Evolutionary conservation across 2,797 vertebrate genomes (phyloP).

Genomic region (Coluber constrictor): DNA sequence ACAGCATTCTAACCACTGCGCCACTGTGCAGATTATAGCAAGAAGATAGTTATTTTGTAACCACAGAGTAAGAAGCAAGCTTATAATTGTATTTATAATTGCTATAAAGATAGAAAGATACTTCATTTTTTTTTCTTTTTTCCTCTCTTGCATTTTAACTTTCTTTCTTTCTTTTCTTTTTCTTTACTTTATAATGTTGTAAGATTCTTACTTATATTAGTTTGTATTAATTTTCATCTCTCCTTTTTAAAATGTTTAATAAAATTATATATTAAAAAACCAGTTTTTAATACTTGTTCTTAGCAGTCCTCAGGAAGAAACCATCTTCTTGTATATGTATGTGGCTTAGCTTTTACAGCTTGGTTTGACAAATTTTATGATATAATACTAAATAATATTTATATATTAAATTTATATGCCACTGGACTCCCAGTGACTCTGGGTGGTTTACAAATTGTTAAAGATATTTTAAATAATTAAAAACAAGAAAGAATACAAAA

Average conservation of each 20-base stretch:
- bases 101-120: neutral
- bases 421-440: neutral
- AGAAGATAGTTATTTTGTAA: neutral
- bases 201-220: neutral
- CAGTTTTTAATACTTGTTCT: neutral
- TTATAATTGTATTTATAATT: neutral
- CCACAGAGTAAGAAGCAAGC: neutral
- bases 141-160: neutral
- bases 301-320: neutral
- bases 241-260: neutral
- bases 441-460: neutral
- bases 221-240: neutral
- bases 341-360: neutral
- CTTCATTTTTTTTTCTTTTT: neutral
- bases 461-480: neutral
- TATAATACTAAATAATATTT: neutral
- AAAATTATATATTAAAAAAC: neutral
- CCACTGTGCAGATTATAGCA: neutral
- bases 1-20: too few relatives aligned
- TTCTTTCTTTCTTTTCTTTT: neutral
- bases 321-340: neutral
- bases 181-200: neutral
- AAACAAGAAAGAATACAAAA: neutral
- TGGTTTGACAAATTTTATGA: neutral
- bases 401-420: neutral